Conservation (phyloP, 2,113 vertebrate genomes). For the Epinephelus moara region DNA sequence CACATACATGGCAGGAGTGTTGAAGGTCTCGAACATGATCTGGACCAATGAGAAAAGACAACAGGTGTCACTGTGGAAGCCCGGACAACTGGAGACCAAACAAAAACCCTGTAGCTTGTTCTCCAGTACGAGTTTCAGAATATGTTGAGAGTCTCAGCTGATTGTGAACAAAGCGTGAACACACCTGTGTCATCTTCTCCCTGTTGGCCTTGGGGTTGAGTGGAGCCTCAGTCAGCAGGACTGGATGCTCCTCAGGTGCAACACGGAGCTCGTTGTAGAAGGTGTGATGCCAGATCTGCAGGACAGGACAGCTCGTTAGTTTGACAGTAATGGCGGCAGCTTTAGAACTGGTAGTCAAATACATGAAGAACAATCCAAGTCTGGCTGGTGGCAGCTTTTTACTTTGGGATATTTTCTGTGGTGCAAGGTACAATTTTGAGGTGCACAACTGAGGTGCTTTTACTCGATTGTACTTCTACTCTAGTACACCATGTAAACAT, state of each 20-base stretch:
- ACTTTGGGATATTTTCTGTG: too few relatives aligned
- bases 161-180: neutral
- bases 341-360: neutral
- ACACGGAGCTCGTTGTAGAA: slow-evolving; percentile 97
- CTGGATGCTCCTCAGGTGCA: slow-evolving; percentile 93
- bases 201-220: slow-evolving; percentile 97
- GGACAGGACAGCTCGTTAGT: neutral
- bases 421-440: too few relatives aligned
- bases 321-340: too few relatives aligned
- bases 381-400: too few relatives aligned
- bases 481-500: neutral
- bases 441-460: too few relatives aligned
- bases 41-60: slow-evolving; percentile 67
- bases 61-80: neutral
- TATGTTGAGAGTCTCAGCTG: neutral
- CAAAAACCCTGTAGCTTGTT: neutral
- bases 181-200: slow-evolving; percentile 92
- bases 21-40: slow-evolving; percentile 99
- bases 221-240: slow-evolving; percentile 93
- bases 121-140: neutral
- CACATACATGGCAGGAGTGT: slow-evolving; percentile 96
- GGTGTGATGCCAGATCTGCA: slow-evolving; percentile 96
- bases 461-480: too few relatives aligned
- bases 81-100: neutral
- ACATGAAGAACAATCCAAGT: too few relatives aligned